Evolutionary conservation across 37 sponge, comb jelly and placozoan species (phyloP), one percentile per base, ranked within the genome.

Genomic region (Eunapius fragilis): DNA sequence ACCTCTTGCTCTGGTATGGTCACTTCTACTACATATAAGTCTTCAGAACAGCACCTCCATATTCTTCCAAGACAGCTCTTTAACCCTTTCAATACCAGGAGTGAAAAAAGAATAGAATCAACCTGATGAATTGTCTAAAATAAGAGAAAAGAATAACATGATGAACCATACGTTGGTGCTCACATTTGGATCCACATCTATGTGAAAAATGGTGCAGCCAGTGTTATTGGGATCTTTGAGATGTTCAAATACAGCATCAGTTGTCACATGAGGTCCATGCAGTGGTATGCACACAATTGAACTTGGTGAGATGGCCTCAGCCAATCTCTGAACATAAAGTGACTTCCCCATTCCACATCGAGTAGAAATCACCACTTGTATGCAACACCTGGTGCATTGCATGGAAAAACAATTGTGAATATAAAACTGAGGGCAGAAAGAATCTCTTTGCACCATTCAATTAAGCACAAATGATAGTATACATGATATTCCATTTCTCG

Each of bases 321-420:
- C 92, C 68, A 88, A 67, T 35, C 89, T 37, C 25, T 47, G 24
- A 47, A 94, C 72, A 48, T 80, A 91, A 4, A 91, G 89, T 41
- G 94, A 88, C 82, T 94, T 94, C 25, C 94, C 94, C 92, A 94
- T 90, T 25, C 92, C 94, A 71, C 89, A 74, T 14, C 92, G 85
- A 26, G 26, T 32, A 31, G 94, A 94, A 5, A 50, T 69, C 33
- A 88, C 88, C 22, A 88, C 76, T 28, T 78, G 37, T 33, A 82
- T 83, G 75, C 88, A 71, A 22, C 77, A 82, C 0, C 88, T 88
- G n/a, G n/a, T n/a, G n/a, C n/a, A n/a, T n/a, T n/a, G n/a, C n/a
- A n/a, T n/a, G n/a, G n/a, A n/a, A n/a, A n/a, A n/a, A n/a, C n/a
- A n/a, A n/a, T n/a, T n/a, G n/a, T n/a, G n/a, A n/a, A n/a, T n/a